Base-by-base conservation (phyloP, 2,113 vertebrate genomes). In the Albula glossodonta region DNA sequence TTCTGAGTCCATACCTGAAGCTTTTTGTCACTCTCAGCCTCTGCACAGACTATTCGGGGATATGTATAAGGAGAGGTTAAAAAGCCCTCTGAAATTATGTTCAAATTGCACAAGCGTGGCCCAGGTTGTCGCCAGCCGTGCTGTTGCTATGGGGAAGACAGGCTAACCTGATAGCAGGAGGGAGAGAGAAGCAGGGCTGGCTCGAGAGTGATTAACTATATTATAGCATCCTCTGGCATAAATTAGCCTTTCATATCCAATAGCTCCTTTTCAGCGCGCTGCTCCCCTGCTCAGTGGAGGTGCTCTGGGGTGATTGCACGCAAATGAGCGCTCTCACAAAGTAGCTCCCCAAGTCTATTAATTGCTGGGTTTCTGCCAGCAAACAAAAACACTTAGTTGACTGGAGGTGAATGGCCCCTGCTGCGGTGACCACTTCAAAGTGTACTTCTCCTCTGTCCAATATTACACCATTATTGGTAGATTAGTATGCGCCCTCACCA, bases 391-490 rank as follows among this genome's bases (percentile, higher is more conserved):
- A 92, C 87, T 93, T 92, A 94, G 89, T 86, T n/a, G 85, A 80
- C 88, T 85, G 31, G 87, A 94, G 90, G 93, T 91, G 88, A 93
- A 87, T 87, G 87, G 88, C 87, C 92, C 90, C 89, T 86, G 88
- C 41, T 50, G 9, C 12, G 86, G 70, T 87, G 48, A 83, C 82
- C 48, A 80, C 90, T 92, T 92, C 77, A 60, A 19, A 90, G 90
- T 77, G 83, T 80, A 87, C 84, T 86, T 88, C 86, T 86, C 87
- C 83, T 63, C 41, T 85, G 87, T 89, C 89, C 87, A 84, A 31
- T n/a, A 74, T 74, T 10, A 22, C 22, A 25, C 31, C n/a, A 74
- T 74, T 25, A 31, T 74, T 74, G 22, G 22, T 74, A 2, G 70
- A 22, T 74, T 74, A 74, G 70, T 10, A 74, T n/a, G 9, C n/a